Percentiles rank a stretch among this genome's conserved stretches.
These are phyloP conservation scores for Leucophenga montana DNA, from an alignment of 2,888 invertebrate species.

Conservation along the genomic window DNA sequence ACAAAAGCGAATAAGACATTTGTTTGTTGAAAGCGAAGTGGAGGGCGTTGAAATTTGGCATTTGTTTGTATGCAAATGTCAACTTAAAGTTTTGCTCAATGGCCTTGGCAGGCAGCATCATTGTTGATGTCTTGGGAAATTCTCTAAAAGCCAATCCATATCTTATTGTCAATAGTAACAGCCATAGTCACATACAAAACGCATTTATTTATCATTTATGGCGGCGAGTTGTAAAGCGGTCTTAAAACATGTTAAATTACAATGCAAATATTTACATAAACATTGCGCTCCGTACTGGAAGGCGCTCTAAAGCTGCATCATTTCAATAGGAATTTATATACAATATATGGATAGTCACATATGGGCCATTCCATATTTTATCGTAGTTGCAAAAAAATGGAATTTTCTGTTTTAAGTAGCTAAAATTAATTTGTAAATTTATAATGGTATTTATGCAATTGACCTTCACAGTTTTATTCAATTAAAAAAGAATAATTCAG, in stretches of 20 bases:
- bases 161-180: neutral
- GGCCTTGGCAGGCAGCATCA: conserved; percentile 1
- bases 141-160: too few relatives aligned
- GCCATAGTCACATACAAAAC: neutral
- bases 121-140: too few relatives aligned
- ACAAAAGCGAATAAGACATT: neutral
- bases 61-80: conserved; percentile 18
- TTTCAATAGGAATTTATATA: too few relatives aligned
- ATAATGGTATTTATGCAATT: too few relatives aligned
- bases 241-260: conserved; percentile 47
- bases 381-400: neutral
- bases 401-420: neutral
- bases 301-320: neutral
- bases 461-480: too few relatives aligned
- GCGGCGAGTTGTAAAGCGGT: neutral
- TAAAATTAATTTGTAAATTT: too few relatives aligned
- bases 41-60: conserved; percentile 8
- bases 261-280: conserved; percentile 48
- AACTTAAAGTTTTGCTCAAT: conserved; percentile 1
- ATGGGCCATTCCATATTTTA: too few relatives aligned
- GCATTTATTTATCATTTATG: neutral
- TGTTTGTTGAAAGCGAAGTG: neutral
- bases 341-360: too few relatives aligned
- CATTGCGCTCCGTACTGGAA: conserved; percentile 22
- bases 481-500: too few relatives aligned